Conservation (phyloP, 2,888 invertebrate genomes). For the Chaetogeoica ovagalla region DNA sequence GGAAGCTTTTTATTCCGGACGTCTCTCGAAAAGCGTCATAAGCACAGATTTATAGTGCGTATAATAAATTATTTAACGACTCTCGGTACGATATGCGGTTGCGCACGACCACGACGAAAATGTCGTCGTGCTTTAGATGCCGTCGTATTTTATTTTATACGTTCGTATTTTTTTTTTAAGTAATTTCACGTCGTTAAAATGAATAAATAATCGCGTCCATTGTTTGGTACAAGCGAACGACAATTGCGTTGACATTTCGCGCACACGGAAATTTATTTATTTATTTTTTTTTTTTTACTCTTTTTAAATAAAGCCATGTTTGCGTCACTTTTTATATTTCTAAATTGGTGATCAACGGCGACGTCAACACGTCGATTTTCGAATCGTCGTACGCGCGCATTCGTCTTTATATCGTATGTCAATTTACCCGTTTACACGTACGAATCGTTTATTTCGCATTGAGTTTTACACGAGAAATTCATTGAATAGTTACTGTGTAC, state of each 20-base stretch:
- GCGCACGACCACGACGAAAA: neutral
- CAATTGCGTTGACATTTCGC: too few species aligned
- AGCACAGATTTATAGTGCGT: neutral
- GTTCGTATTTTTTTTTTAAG: neutral
- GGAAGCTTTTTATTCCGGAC: neutral
- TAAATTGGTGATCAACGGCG: too few species aligned
- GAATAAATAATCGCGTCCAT: neutral
- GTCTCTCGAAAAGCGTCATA: neutral
- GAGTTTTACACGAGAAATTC: neutral
- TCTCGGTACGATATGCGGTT: neutral
- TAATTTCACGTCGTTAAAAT: neutral
- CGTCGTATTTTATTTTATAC: neutral
- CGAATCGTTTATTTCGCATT: neutral
- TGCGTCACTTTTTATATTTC: too few species aligned
- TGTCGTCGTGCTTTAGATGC: neutral
- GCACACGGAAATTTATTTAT: too few species aligned
- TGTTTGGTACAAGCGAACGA: neutral
- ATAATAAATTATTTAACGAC: slow-evolving; percentile 2
- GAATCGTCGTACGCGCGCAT: too few species aligned
- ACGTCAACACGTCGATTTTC: too few species aligned
- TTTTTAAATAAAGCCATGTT: too few species aligned
- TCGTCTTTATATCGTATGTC: too few species aligned
- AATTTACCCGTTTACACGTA: too few species aligned
- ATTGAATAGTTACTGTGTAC: neutral
- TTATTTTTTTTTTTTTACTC: too few species aligned